These are phyloP conservation scores for Aptenodytes patagonicus DNA, from an alignment of 2,113 vertebrate genomes.

Conservation along the genomic window DNA sequence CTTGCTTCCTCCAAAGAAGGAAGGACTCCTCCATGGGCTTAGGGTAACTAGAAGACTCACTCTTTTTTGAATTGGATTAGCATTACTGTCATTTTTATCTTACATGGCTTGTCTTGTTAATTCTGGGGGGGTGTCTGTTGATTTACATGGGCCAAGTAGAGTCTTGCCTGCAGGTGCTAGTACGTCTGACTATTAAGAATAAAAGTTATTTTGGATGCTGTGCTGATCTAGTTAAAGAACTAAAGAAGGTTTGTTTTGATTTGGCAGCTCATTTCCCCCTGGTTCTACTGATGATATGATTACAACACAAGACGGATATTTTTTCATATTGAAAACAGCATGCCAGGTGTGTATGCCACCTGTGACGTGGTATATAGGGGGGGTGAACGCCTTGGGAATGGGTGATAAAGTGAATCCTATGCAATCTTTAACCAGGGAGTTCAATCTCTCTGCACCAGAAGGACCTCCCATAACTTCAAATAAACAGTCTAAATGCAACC, in stretches of 20 bases:
- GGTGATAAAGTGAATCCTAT: background rate
- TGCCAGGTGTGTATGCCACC: background rate
- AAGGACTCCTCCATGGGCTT: background rate
- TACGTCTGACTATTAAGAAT: background rate
- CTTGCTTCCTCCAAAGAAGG: background rate
- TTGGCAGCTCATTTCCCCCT: background rate
- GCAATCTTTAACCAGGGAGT: background rate
- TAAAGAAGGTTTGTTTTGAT: background rate
- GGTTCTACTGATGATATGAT: background rate
- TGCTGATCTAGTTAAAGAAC: background rate
- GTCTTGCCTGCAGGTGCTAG: background rate
- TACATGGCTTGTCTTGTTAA: background rate
- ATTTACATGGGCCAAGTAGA: background rate
- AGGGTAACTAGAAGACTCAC: background rate
- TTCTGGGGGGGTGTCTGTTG: background rate
- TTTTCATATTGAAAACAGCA: constrained; percentile 17
- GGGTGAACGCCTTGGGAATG: background rate
- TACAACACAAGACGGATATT: background rate
- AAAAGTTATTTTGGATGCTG: background rate
- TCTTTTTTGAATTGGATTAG: background rate
- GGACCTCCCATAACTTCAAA: constrained; percentile 22
- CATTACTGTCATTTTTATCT: background rate
- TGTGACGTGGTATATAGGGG: background rate
- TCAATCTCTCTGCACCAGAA: background rate
- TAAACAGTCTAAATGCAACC: background rate